phyloP scores from a whole-genome alignment of 2,113 vertebrate genomes.

The Gambusia holbrooki region DNA sequence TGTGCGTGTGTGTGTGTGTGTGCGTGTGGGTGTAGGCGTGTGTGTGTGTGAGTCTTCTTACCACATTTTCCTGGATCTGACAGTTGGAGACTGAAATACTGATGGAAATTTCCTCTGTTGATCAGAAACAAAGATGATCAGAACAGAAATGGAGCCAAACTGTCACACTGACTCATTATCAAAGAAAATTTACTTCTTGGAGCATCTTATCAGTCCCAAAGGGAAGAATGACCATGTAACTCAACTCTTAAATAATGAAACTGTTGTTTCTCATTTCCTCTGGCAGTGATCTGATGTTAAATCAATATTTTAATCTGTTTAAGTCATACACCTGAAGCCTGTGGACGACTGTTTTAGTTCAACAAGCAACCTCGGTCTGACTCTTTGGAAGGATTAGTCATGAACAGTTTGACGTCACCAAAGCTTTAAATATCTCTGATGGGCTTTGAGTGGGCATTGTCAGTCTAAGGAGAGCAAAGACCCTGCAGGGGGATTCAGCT shows the following conservation, averaged over 20 bases:
- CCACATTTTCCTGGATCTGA: slow-evolving; percentile 98
- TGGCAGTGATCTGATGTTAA: background rate
- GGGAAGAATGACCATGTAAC: background rate
- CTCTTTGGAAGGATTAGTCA: slow-evolving; percentile 35
- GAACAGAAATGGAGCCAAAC: background rate
- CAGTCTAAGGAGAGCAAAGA: slow-evolving; percentile 25
- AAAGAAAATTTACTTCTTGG: background rate
- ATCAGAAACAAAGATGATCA: slow-evolving; percentile 37
- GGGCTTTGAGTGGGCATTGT: slow-evolving; percentile 32
- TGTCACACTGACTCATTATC: background rate
- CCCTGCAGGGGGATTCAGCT: slow-evolving; percentile 26
- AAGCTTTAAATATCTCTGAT: slow-evolving; percentile 50
- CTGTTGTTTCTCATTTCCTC: background rate
- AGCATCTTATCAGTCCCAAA: background rate
- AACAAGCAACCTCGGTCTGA: background rate
- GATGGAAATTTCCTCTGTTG: slow-evolving; percentile 90
- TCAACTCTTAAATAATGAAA: background rate
- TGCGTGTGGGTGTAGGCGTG: slow-evolving; percentile 1
- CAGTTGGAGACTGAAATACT: slow-evolving; percentile 98
- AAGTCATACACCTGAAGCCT: background rate
- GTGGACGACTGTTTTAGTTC: slow-evolving; percentile 1
- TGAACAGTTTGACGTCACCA: slow-evolving; percentile 46
- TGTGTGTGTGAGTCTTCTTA: slow-evolving; percentile 72
- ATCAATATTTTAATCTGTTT: background rate
- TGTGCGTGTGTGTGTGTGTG: slow-evolving; percentile 23